Evolutionary conservation across 2,888 invertebrate species (phyloP).

Genomic region (Hirtodrosophila duncani): DNA sequence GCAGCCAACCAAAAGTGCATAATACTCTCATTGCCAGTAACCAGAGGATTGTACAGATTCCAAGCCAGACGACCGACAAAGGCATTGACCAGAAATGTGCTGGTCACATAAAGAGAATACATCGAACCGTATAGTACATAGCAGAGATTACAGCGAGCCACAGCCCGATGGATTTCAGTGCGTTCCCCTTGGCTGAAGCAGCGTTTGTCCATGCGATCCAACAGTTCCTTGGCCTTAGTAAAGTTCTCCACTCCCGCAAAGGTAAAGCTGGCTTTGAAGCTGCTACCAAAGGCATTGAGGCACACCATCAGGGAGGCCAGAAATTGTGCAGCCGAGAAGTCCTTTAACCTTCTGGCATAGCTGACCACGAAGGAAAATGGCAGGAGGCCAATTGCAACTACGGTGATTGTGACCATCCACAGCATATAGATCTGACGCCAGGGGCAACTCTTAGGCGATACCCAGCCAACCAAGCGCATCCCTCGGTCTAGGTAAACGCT

Average conservation of each 20-base stretch:
- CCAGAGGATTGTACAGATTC: constrained; percentile 38
- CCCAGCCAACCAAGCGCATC: constrained; percentile 39
- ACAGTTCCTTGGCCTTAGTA: constrained; percentile 16
- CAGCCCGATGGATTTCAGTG: constrained; percentile 10
- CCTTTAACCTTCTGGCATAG: constrained; percentile 23
- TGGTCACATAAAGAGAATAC: constrained; percentile 20
- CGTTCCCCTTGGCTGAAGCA: constrained; percentile 10
- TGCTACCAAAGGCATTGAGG: constrained; percentile 27
- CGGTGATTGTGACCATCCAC: constrained; percentile 15
- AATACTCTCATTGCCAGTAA: constrained; percentile 14
- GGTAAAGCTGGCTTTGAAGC: constrained; percentile 25
- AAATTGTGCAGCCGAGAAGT: constrained; percentile 48
- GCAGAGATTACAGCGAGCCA: constrained; percentile 16
- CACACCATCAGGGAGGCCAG: constrained; percentile 48
- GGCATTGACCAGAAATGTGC: constrained; percentile 18
- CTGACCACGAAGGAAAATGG: constrained; percentile 21
- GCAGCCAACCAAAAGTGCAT: constrained; percentile 24
- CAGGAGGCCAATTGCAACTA: constrained; percentile 15
- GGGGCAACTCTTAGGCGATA: constrained; percentile 12
- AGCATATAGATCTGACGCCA: constrained; percentile 5
- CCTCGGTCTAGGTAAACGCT: no score
- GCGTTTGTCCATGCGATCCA: constrained; percentile 40
- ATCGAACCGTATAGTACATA: constrained; percentile 17
- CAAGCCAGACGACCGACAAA: constrained; percentile 27
- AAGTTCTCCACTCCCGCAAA: constrained; percentile 24